A percentile compares a stretch with the other conserved stretches of the same genome.
Conservation (phyloP, 2,113 vertebrate genomes). For the Anguilla japonica region DNA sequence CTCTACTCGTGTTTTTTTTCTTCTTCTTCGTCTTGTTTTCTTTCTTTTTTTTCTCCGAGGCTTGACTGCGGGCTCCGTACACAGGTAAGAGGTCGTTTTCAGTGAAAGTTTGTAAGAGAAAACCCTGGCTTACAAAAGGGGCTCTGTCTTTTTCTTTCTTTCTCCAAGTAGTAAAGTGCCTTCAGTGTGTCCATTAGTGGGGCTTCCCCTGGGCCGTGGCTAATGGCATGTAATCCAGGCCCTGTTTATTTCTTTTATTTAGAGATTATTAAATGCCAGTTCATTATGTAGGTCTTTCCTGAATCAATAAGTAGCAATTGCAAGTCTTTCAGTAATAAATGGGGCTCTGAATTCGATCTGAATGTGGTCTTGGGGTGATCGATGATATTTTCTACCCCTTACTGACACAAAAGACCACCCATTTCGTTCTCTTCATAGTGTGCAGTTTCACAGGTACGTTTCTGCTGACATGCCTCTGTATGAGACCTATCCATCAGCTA, state of each 20-base stretch:
- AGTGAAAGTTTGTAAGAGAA: neutral
- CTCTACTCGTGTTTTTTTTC: neutral
- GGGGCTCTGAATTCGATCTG: neutral
- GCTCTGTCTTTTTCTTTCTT: neutral
- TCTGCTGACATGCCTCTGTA: neutral
- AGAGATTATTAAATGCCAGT: slow-evolving; percentile 26
- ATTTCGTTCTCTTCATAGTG: neutral
- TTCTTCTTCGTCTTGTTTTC: neutral
- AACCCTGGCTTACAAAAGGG: neutral
- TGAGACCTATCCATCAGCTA: neutral
- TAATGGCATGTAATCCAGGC: neutral
- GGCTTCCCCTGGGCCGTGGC: neutral
- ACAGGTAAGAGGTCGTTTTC: slow-evolving; percentile 12
- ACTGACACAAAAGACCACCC: neutral
- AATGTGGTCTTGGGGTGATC: slow-evolving; percentile 21
- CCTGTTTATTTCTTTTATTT: slow-evolving; percentile 18
- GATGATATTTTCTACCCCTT: neutral
- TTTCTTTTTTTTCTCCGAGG: neutral
- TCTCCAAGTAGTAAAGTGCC: neutral
- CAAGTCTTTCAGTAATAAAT: slow-evolving; percentile 30
- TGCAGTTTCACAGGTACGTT: neutral
- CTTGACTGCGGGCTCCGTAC: neutral
- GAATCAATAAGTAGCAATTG: slow-evolving; percentile 25
- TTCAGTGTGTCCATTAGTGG: neutral
- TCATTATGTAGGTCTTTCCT: slow-evolving; percentile 16